Percentiles rank a stretch among this genome's conserved stretches.
Evolutionary conservation across 2,888 invertebrate genomes (phyloP).

Genomic region (Conistra vaccinii): DNA sequence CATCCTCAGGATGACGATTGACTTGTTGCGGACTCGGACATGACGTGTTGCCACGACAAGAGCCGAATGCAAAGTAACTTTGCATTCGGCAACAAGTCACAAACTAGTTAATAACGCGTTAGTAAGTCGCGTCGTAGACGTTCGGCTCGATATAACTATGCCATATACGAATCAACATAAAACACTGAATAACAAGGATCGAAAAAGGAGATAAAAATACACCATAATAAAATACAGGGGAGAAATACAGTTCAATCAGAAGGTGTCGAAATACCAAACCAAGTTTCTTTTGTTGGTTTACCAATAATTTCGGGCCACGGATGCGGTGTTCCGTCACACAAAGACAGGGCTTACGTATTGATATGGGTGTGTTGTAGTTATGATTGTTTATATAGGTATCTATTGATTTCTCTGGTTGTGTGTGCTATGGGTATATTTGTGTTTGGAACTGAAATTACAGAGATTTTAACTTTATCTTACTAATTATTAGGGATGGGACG

Average conservation of each 20-base stretch:
- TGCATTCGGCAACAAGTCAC: not conserved
- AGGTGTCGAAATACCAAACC: slow-evolving; percentile 36
- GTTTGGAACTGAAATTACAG: not conserved
- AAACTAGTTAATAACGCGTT: not conserved
- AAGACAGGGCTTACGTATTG: not conserved
- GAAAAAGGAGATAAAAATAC: not conserved
- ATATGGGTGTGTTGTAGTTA: not conserved
- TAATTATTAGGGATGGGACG: too few species aligned
- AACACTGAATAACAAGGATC: not conserved
- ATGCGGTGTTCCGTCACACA: slow-evolving; percentile 9
- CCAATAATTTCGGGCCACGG: slow-evolving; percentile 32
- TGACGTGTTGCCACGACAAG: too few species aligned
- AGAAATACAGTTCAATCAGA: slow-evolving; percentile 18
- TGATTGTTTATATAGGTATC: not conserved
- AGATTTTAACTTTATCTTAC: too few species aligned
- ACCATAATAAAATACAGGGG: not conserved
- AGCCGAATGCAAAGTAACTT: too few species aligned
- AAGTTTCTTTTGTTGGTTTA: slow-evolving; percentile 29
- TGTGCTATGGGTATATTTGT: too few species aligned
- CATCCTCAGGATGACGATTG: too few species aligned
- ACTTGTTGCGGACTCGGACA: too few species aligned
- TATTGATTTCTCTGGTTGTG: not conserved
- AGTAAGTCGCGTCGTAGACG: not conserved
- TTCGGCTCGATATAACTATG: not conserved
- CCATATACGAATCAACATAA: not conserved